Conservation (phyloP, 2,113 vertebrate species). For the Rhabdomys dilectus region DNA sequence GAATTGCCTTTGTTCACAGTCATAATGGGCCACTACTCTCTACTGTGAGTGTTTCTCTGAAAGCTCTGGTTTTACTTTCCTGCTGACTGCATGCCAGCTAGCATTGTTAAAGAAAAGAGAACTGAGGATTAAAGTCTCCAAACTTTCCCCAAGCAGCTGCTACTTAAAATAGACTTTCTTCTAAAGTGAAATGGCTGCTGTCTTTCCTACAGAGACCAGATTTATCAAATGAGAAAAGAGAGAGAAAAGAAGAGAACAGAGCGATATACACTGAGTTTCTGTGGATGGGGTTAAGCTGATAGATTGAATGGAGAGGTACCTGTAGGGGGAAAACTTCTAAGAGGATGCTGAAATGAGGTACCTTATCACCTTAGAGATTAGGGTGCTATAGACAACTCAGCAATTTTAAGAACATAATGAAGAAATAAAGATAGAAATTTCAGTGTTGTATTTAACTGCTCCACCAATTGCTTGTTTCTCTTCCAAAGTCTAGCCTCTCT, state of each 20-base stretch:
- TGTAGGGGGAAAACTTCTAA: neutral
- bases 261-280: neutral
- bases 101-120: constrained; percentile 66
- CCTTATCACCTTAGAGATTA: neutral
- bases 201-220: constrained; percentile 58
- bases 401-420: constrained; percentile 19
- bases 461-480: neutral
- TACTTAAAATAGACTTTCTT: constrained; percentile 70
- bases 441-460: neutral
- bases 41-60: constrained; percentile 64
- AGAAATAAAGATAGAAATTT: neutral
- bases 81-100: constrained; percentile 48
- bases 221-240: constrained; percentile 2
- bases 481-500: neutral
- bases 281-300: neutral
- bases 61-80: constrained; percentile 45
- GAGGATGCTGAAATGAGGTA: neutral
- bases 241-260: neutral
- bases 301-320: neutral
- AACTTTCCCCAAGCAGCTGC: constrained; percentile 1
- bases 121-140: constrained; percentile 59
- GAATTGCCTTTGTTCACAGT: constrained; percentile 64
- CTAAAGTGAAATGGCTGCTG: constrained; percentile 43
- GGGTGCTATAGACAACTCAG: neutral
- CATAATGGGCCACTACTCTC: constrained; percentile 66